Evolutionary conservation across 2,888 invertebrate species (phyloP).

Genomic region (Perithous albicinctus): DNA sequence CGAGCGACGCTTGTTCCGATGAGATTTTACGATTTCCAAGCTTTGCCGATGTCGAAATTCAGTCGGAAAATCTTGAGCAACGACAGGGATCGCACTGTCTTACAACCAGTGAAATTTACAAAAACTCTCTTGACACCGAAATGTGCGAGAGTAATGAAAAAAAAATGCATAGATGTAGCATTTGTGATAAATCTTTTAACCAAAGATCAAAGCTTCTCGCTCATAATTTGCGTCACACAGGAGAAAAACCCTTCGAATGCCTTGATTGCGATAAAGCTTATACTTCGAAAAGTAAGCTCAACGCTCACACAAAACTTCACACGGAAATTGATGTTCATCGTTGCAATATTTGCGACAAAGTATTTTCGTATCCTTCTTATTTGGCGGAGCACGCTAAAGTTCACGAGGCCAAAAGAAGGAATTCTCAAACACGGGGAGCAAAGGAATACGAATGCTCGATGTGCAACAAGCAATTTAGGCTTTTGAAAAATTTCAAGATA

Average conservation of each 20-base stretch:
- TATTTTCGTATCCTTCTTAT: slow-evolving; percentile 83
- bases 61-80: slow-evolving; percentile 61
- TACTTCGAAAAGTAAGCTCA: slow-evolving; percentile 81
- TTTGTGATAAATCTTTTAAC: slow-evolving; percentile 76
- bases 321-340: slow-evolving; percentile 80
- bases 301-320: slow-evolving; percentile 81
- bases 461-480: slow-evolving; percentile 79
- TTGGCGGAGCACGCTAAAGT: slow-evolving; percentile 81
- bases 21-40: slow-evolving; percentile 58
- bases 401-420: slow-evolving; percentile 72
- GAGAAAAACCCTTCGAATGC: slow-evolving; percentile 80
- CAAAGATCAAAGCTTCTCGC: slow-evolving; percentile 80
- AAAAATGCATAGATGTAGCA: slow-evolving; percentile 77
- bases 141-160: not conserved
- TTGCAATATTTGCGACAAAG: slow-evolving; percentile 82
- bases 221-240: slow-evolving; percentile 78
- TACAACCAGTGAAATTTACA: slow-evolving; percentile 59
- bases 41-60: slow-evolving; percentile 61
- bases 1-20: slow-evolving; percentile 63
- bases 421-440: slow-evolving; percentile 9
- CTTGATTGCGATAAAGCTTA: slow-evolving; percentile 79
- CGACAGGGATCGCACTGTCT: slow-evolving; percentile 32
- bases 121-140: slow-evolving; percentile 52
- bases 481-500: slow-evolving; percentile 78
- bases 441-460: slow-evolving; percentile 77